These are phyloP conservation scores for Cataglyphis hispanica DNA, from an alignment of 1,140 invertebrate genomes.

Conservation along the genomic window DNA sequence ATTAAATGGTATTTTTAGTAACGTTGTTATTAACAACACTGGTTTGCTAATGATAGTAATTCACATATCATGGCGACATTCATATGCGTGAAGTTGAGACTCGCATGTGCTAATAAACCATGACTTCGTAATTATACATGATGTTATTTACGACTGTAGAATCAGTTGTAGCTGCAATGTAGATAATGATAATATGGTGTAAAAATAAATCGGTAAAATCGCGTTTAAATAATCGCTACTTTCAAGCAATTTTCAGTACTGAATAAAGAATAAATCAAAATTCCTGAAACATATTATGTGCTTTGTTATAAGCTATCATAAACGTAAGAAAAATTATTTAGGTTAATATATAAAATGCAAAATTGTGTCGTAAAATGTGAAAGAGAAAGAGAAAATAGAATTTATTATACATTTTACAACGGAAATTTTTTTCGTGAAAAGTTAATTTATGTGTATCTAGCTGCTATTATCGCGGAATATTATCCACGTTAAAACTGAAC, in stretches of 20 bases:
- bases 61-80: slow-evolving; percentile 30
- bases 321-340: not conserved
- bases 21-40: slow-evolving; percentile 18
- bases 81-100: not conserved
- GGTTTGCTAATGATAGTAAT: slow-evolving; percentile 44
- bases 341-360: not conserved
- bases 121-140: slow-evolving; percentile 37
- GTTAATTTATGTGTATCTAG: not conserved
- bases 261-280: not conserved
- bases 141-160: slow-evolving; percentile 23
- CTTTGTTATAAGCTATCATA: not conserved
- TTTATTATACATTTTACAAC: not conserved
- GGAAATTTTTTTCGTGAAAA: not conserved
- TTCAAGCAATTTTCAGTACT: not conserved
- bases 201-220: not conserved
- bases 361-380: not conserved
- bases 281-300: not conserved
- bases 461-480: not conserved
- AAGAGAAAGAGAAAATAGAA: not conserved
- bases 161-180: not conserved
- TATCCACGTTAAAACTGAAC: not conserved
- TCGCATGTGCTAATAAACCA: slow-evolving; percentile 15
- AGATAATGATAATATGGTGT: not conserved
- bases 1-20: slow-evolving; percentile 35
- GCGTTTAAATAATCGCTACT: not conserved